A percentile compares a stretch with the other conserved stretches of the same genome.
phyloP scores from a whole-genome alignment of 2,113 vertebrate species.

The Leucopternis melanops region DNA sequence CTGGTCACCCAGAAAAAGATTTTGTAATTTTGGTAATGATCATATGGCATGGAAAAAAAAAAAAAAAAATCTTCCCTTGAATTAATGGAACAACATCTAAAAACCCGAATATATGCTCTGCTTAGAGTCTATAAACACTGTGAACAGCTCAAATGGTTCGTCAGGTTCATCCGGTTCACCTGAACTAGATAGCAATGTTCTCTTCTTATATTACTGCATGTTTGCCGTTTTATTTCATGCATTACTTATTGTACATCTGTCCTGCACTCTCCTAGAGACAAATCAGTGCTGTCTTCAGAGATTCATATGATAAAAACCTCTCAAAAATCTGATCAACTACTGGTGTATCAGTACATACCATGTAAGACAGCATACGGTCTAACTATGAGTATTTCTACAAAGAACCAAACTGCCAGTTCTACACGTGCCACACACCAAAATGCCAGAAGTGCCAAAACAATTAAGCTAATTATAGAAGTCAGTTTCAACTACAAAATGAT shows the following conservation, averaged over 20 bases:
- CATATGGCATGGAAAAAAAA: not conserved
- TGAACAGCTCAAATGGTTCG: not conserved
- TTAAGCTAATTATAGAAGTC: constrained; percentile 35
- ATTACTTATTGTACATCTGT: not conserved
- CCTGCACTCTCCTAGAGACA: not conserved
- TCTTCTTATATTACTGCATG: not conserved
- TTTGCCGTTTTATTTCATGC: not conserved
- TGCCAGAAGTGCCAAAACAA: not conserved
- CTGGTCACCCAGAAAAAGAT: not conserved
- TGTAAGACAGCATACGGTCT: not conserved
- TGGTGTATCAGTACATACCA: accelerated
- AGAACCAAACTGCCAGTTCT: not conserved
- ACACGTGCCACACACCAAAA: not conserved
- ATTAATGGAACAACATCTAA: not conserved
- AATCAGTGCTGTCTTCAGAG: not conserved
- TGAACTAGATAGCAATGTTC: not conserved
- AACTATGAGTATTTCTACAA: not conserved
- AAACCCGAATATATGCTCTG: not conserved
- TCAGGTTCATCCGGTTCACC: not conserved
- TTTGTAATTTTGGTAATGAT: not conserved
- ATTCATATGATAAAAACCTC: not conserved
- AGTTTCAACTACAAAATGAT: constrained; percentile 39
- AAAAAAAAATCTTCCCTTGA: not conserved
- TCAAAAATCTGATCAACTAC: not conserved
- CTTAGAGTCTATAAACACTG: not conserved